Conservation (phyloP, 2,888 invertebrate species). For the Lathronympha strigana region DNA sequence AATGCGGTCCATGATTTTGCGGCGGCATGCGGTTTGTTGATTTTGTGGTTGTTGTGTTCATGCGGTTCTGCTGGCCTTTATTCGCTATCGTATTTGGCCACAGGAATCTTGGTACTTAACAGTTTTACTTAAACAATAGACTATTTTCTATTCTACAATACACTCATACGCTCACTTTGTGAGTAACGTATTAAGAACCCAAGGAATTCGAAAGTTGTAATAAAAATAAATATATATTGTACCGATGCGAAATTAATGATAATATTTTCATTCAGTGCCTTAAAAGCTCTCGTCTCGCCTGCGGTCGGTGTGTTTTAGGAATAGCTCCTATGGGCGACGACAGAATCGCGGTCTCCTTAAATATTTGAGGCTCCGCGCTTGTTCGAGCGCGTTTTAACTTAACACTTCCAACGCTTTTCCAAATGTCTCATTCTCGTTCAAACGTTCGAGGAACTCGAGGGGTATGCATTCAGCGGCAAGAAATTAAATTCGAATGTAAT, state of each 20-base stretch:
- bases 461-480: background rate
- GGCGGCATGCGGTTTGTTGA: too few species aligned
- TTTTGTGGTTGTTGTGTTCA: too few species aligned
- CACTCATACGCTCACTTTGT: too few species aligned
- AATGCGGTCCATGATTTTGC: too few species aligned
- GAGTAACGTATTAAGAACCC: too few species aligned
- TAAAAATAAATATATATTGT: too few species aligned
- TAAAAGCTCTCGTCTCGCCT: background rate
- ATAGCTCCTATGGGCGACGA: slow-evolving; percentile 15
- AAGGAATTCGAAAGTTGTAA: too few species aligned
- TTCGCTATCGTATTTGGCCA: too few species aligned
- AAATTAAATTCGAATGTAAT: background rate
- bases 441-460: slow-evolving; percentile 1
- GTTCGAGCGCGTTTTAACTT: slow-evolving; percentile 29
- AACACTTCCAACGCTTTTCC: slow-evolving; percentile 13
- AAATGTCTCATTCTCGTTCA: background rate
- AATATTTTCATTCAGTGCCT: background rate
- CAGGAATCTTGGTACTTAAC: too few species aligned
- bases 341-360: slow-evolving; percentile 28
- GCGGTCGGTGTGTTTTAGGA: background rate
- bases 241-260: background rate
- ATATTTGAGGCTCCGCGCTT: slow-evolving; percentile 22
- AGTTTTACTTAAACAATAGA: too few species aligned
- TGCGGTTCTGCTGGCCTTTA: too few species aligned
- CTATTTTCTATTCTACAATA: too few species aligned